Base-by-base conservation (phyloP, 2,888 invertebrate species). In the Chymomyza amoena region DNA sequence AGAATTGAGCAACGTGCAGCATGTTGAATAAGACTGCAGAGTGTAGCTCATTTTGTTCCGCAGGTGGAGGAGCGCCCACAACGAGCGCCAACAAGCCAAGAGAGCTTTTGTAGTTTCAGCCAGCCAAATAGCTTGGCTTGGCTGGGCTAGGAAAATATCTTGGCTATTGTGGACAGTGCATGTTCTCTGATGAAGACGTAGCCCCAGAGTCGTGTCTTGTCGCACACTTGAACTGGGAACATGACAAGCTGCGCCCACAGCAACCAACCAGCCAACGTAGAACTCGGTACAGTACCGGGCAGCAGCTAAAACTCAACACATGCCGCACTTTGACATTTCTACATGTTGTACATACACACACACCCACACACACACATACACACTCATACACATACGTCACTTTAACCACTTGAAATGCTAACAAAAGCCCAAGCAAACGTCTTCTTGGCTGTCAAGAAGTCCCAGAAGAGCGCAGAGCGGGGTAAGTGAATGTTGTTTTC, bases 241-340 rank as follows among this genome's bases (percentile, higher is more conserved):
- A 69, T 73, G 74, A 75, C 74, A 75, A 69, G 63, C 73, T 59
- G 73, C 69, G 66, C 61, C 69, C 73, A 67, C 73, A 69, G 16
- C 57, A 51, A 54, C 16, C 69, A 69, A 51, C 57, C n/a, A n/a
- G n/a, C n/a, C n/a, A 54, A 15, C 62, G 65, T 45, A 54, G 51
- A 70, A 59, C 56, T 2, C 63, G 60, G 61, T 18, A 65, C 57
- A 57, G 20, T 3, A 25, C 16, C 57, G 20, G 13, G 39, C 60
- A 36, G 39, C 39, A 36, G 39, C 39, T 15, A 57, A 57, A 57
- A 57, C 57, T 57, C 25, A 25, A 39, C 39, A 18, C 50, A 69
- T 15, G 69, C 73, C 74, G 67, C 60, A 79, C 79, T 79, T 80
- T 80, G 79, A 79, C 79, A 79, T 80, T 75, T 79, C 28, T 61